A percentile compares a stretch with the other conserved stretches of the same genome.
Evolutionary conservation across 2,888 invertebrate species (phyloP).

Genomic region (Hetaerina titia): DNA sequence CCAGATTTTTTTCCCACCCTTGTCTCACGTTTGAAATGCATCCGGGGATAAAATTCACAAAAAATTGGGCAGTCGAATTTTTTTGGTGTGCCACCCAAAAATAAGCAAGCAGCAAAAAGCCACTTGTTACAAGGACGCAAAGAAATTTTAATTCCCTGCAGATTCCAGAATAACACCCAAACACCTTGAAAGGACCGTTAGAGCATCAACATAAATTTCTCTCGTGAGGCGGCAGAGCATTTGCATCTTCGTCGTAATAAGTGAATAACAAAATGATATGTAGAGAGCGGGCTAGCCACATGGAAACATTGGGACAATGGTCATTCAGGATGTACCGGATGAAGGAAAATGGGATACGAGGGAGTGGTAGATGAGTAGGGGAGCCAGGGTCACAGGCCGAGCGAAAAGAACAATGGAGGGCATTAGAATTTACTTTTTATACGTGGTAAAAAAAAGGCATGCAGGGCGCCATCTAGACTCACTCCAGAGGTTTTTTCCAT

Average conservation of each 20-base stretch:
- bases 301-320: neutral
- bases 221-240: neutral
- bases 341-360: neutral
- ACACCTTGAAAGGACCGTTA: neutral
- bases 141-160: neutral
- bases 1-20: too few species aligned
- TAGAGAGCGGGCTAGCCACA: neutral
- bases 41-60: too few species aligned
- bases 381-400: neutral
- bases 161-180: neutral
- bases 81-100: neutral
- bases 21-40: too few species aligned
- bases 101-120: neutral
- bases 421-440: neutral
- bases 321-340: neutral
- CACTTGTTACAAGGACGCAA: neutral
- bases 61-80: neutral
- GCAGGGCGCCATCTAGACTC: neutral
- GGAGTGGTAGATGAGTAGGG: neutral
- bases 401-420: neutral
- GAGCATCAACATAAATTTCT: neutral
- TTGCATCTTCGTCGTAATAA: neutral
- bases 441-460: neutral
- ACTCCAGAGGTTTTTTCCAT: neutral
- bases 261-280: neutral